Base-by-base conservation (phyloP, 2,888 invertebrate genomes). In the Mesorhabditis spiculigera region DNA sequence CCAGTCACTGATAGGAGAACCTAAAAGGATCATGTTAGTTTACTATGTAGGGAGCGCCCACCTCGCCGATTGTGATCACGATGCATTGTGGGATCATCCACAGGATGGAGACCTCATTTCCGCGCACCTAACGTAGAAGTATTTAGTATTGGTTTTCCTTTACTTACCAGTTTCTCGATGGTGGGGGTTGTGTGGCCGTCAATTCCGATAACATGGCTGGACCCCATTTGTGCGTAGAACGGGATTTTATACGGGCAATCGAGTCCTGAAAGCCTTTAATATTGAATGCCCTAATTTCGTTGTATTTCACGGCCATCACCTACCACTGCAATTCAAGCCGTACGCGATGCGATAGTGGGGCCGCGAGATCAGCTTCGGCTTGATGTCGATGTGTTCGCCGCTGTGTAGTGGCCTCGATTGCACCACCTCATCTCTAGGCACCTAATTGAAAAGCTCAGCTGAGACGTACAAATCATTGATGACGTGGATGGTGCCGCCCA, bases 1-100 rank as follows among this genome's bases (percentile, higher is more conserved):
- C 96, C 96, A 0, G 96, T 95, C 43, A 97, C 92, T 0, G 95
- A 93, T 87, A 95, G 94, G 91, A 97, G 92, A 63, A 97, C 65
- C 65, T 65, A 43, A 43, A 28, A 28, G 28, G 28, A 28, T 28
- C 28, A 28, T 28, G 28, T 28, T 28, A 28, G 28, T 65, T 43
- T 41, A 65, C 16, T 41, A 13, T 10, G 41, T 10, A 43, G 65
- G 5, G 8, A 41, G 65, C 58, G n/a, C 58, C n/a, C n/a, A 78
- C 92, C 87, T 98, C 97, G 0, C 91, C 96, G 82, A 92, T 90
- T 0, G 96, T 95, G 82, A 98, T 92, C 16, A 95, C 89, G 66
- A 95, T 88, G 86, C 95, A 95, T 86, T 97, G 97, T 0, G 96
- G 96, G 41, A 96, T 85, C 82, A 94, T 90, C 91, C 83, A 84